Base-by-base conservation (phyloP, 2,113 vertebrate genomes). In the Anhinga rufa region DNA sequence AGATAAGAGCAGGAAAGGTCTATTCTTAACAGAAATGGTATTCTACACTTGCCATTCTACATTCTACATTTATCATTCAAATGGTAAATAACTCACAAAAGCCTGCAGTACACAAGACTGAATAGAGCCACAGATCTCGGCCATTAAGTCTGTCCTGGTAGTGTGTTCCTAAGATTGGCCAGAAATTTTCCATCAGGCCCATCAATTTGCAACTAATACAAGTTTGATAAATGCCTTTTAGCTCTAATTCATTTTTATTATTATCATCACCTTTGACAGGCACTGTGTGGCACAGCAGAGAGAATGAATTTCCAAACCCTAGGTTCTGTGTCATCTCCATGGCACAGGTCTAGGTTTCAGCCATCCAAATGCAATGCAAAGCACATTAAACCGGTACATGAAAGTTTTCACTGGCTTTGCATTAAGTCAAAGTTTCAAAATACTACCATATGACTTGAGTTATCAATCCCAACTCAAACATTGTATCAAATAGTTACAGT, bases 71-170 rank as follows among this genome's bases (percentile, higher is more conserved):
- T 40, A 40, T 40, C 38, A 69, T 66, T 95, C 69, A 74, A 80
- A 87, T 64, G 28, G 77, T 49, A 93, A 80, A 76, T 95, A 69
- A 44, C 91, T 97, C 72, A 92, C 68, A 94, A 92, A 96, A 95
- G 54, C 72, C 70, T 75, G 18, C 6, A 11, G 26, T 75, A 82
- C 40, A 11, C 58, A 66, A 84, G 85, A 79, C 60, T 20, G 20
- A 90, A 75, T n/a, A 81, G 52, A 84, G 28, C 31, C 61, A 62
- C 81, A 79, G 18, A 93, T 80, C 84, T 94, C 83, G 96, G 82
- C 92, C 79, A 58, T 78, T 88, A 94, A 92, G 85, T 79, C 89
- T 96, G 80, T 14, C 52, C 62, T 10, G 14, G 71, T 66, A 95
- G 80, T 36, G 40, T 38, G 74, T 86, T 57, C 81, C 78, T 80